Conservation (phyloP, 2,797 vertebrate genomes). For the Dendrocincla fuliginosa region DNA sequence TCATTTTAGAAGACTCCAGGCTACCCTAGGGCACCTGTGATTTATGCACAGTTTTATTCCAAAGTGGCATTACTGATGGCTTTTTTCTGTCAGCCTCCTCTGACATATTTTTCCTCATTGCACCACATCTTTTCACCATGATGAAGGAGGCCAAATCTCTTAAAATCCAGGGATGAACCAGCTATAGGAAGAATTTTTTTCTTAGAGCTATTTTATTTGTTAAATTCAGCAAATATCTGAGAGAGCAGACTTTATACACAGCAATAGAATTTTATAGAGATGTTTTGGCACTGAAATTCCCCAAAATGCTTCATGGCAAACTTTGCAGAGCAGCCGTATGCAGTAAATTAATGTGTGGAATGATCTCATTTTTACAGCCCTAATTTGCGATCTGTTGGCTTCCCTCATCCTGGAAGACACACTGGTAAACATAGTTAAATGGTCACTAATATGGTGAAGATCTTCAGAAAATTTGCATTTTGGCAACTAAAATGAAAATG, state of each 20-base stretch:
- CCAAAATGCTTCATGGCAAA: background rate
- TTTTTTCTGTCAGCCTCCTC: background rate
- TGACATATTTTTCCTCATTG: background rate
- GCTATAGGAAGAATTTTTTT: background rate
- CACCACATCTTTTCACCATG: background rate
- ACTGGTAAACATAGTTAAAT: background rate
- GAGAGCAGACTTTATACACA: background rate
- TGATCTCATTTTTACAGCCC: constrained; percentile 30
- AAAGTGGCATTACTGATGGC: background rate
- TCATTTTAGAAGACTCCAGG: background rate
- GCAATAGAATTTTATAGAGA: background rate
- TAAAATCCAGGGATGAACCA: background rate
- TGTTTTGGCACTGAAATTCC: background rate
- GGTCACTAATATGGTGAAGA: background rate
- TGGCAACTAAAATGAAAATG: constrained; percentile 12
- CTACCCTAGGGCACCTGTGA: background rate
- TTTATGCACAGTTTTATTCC: background rate
- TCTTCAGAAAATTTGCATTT: constrained; percentile 26
- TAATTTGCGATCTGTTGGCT: background rate
- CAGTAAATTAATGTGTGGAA: constrained; percentile 28
- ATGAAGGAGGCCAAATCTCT: background rate
- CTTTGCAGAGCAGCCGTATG: background rate
- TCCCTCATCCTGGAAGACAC: background rate
- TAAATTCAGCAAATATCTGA: background rate
- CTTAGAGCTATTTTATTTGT: background rate